Percentiles rank a stretch among this genome's conserved stretches.
Conservation (phyloP, 1,140 invertebrate genomes). For the Heterodera carotae region DNA sequence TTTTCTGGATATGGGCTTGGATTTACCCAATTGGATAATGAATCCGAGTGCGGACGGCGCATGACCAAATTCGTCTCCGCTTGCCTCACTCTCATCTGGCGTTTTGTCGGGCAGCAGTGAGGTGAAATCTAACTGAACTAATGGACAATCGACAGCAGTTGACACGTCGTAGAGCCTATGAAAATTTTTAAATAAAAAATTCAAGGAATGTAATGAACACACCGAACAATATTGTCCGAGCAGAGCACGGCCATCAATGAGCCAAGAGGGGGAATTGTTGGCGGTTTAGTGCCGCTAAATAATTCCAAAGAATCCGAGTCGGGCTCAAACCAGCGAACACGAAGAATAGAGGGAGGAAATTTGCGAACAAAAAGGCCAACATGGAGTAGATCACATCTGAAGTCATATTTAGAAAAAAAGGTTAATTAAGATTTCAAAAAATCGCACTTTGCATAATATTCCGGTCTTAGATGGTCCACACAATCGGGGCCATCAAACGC, state of each 20-base stretch:
- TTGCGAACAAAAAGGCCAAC: constrained; percentile 22
- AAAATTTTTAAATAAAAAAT: neutral
- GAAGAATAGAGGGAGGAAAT: constrained; percentile 13
- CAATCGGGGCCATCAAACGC: constrained; percentile 11
- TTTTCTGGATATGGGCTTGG: neutral
- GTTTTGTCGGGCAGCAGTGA: constrained; percentile 11
- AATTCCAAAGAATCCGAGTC: constrained; percentile 3
- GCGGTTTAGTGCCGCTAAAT: constrained; percentile 6
- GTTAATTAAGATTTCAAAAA: neutral
- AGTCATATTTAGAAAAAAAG: neutral
- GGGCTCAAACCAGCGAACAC: constrained; percentile 19
- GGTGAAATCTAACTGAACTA: constrained; percentile 7
- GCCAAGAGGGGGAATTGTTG: neutral
- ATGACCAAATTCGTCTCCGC: constrained; percentile 7
- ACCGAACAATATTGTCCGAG: constrained; percentile 26
- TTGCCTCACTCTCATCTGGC: constrained; percentile 11
- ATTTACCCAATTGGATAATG: constrained; percentile 23
- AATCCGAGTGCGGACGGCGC: constrained; percentile 17
- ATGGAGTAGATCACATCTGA: constrained; percentile 21
- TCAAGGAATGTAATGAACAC: neutral
- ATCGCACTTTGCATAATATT: constrained; percentile 27
- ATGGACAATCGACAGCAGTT: neutral
- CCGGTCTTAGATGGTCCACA: constrained; percentile 15
- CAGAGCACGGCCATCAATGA: constrained; percentile 16
- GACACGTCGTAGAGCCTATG: constrained; percentile 24